Base-by-base conservation (phyloP, 53 echinoderm and acorn worm species). In the Astropecten irregularis region DNA sequence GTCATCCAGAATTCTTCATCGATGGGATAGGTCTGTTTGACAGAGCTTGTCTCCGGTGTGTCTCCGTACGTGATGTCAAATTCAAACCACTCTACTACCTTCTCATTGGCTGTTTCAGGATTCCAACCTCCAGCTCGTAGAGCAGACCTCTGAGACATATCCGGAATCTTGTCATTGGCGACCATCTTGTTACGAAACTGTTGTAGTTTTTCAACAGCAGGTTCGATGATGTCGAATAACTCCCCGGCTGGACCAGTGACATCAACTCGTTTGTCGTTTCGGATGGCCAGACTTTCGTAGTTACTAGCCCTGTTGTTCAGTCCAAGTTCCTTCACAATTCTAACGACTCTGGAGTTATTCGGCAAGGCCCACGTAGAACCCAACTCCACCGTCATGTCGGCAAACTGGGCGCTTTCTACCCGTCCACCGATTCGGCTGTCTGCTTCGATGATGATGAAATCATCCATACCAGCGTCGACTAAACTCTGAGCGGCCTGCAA, bases 401-500 rank as follows among this genome's bases (percentile, higher is more conserved):
- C 90, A 47, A 90, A 90, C 35, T 68, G 81, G 18, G 69, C 65
- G 30, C 59, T 59, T 10, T 68, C 53, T 7, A 90, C 85, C 28
- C 90, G 85, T 16, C 85, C 90, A 0, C 90, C 90, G 26, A 85
- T 63, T 4, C 52, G 85, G 32, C 81, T 69, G 5, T 49, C 64
- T 15, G 79, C 90, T 70, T 85, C 90, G 11, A 90, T 62, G 61
- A 90, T 70, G 34, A 90, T 69, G 38, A 90, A 90, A 20, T 90
- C 85, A 52, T 76, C 60, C 61, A 85, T 49, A 15, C 81, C 90
- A 49, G 69, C 48, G 26, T 85, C 81, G 22, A 84, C 69, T 6
- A 85, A 60, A 40, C n/a, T 55, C 47, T 73, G 65, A 6, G 84
- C 89, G 2, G 89, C 89, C 42, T 57, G 63, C n/a, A 76, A n/a